Evolutionary conservation across 2,888 invertebrate genomes (phyloP), one percentile per base, ranked within the genome.

Genomic region (Drosophila mimetica): DNA sequence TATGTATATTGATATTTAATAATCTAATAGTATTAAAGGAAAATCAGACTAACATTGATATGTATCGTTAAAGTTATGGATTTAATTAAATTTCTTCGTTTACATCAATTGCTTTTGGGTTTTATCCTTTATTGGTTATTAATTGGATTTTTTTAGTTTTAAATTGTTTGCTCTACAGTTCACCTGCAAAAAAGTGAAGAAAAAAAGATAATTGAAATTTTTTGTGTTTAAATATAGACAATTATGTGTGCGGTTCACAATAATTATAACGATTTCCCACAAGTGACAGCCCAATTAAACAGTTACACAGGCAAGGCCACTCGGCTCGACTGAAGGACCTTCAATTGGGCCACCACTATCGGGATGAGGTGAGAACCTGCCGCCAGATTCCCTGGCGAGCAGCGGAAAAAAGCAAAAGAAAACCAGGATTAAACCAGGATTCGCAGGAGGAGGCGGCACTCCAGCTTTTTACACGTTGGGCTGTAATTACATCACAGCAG

Each of bases 11-110:
- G 48, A 58, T 74, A 58, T 66, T 61, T 34, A 36, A 32, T 51
- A 30, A 20, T 39, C 42, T 54, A 51, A 20, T 18, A 16, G 54
- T 52, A 44, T 37, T 50, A 41, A 69, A 70, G 46, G 20, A 77
- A 82, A 79, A 80, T 80, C 84, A 85, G 84, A 83, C 84, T 74
- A 80, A 69, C 46, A 63, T 82, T 84, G 84, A 85, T 85, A 85
- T 85, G 84, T 83, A 65, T 86, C 88, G 84, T 87, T 87, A 73
- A 41, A 57, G 71, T 50, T 41, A 22, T 47, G 5, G 28, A 28
- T 25, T 55, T 51, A 34, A 13, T 71, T 80, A 86, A 73, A 80
- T 69, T 48, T 57, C 65, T 6, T 37, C 44, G 53, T 53, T 50
- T 61, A 42, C 37, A 66, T 59, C 14, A 50, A 51, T 9, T 14